Evolutionary conservation across 2,113 vertebrate species (phyloP), one percentile per base, ranked within the genome.

Genomic region (Phylloscopus whistleri): DNA sequence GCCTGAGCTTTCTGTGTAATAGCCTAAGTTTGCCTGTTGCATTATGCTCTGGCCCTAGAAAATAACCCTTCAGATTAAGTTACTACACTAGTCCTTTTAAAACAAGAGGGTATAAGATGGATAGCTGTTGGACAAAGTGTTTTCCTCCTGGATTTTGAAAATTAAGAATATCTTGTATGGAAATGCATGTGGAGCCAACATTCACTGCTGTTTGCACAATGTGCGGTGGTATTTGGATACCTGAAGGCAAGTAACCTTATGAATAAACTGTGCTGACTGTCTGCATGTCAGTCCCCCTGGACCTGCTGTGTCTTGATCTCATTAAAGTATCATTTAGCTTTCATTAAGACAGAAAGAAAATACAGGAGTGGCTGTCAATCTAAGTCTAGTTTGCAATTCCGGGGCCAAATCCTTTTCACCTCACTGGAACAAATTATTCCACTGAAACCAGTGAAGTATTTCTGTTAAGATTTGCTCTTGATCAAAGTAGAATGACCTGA

Each of bases 291-390:
- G 69, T 95, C 93, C 86, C 86, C 31, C 58, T 59, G 90, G 92
- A 73, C 43, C 59, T 95, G 76, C 67, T 69, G 64, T 2, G 6
- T 28, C 48, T 12, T 84, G 90, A 94, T 94, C 96, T 93, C 93
- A 95, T 94, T 96, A 95, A 91, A 97, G 90, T 84, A 53, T 49
- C 35, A 79, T 89, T 96, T 93, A 84, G 83, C 73, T 96, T 96
- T 94, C 81, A 91, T 95, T 84, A 87, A 79, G 37, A 82, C 78
- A 78, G 53, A 95, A 93, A 90, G 82, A 16, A 89, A 90, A 94
- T 56, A 89, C 48, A 90, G 60, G 89, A 85, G 39, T 39, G 63
- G 24, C 53, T 95, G 67, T 94, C 92, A 95, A 60, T 94, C 64
- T 64, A 82, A 84, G 68, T 63, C 58, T 96, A 15, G 89, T 95